A percentile compares a stretch with the other conserved stretches of the same genome.
Conservation (phyloP, 1,140 invertebrate species). For the honey bee (Apis mellifera) region Amel_HAv3.1 CM009938.2:11833501-11834000, state of each 20-base stretch:
- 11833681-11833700: conserved; percentile 92
- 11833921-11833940: not conserved
- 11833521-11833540: conserved; percentile 97
- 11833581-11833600: conserved; percentile 96
- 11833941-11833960: conserved; percentile 10
- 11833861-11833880: conserved; percentile 95
- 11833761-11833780: conserved; percentile 82
- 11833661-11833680: conserved; percentile 87
- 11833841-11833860: conserved; percentile 95
- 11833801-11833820: conserved; percentile 94
- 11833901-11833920: conserved; percentile 42
- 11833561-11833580: conserved; percentile 96
- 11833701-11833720: conserved; percentile 98
- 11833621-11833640: conserved; percentile 98
- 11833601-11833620: conserved; percentile 92
- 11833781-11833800: conserved; percentile 95
- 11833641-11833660: conserved; percentile 96
- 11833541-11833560: conserved; percentile 95
- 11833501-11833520: conserved; percentile 94
- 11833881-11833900: conserved; percentile 88
- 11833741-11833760: conserved; percentile 71
- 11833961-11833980: conserved; percentile 41
- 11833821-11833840: conserved; percentile 92
- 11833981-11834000: conserved; percentile 7
- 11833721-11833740: conserved; percentile 85